These are phyloP conservation scores for Allygus modestus DNA, from an alignment of 2,888 invertebrate genomes.

Conservation along the genomic window DNA sequence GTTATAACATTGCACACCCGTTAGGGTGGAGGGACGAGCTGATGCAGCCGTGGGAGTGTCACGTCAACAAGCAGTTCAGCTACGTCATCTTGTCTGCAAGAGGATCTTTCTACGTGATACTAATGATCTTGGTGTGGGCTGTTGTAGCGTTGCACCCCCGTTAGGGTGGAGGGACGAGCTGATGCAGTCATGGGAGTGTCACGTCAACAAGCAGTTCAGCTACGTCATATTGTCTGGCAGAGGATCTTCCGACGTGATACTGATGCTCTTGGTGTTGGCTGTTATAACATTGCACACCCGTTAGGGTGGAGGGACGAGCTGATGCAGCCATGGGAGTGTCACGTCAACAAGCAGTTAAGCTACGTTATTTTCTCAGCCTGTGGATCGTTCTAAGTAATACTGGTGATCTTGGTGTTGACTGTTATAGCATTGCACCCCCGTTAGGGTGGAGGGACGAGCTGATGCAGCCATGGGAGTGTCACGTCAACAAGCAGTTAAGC, in stretches of 20 bases:
- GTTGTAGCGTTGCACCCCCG: no score
- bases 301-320: conserved; percentile 78
- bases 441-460: conserved; percentile 78
- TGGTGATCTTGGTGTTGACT: neutral
- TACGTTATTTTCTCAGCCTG: neutral
- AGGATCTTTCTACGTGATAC: neutral
- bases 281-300: conserved; percentile 76
- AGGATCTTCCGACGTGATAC: no score
- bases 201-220: neutral
- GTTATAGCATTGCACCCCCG: conserved; percentile 76
- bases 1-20: neutral
- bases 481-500: conserved; percentile 74
- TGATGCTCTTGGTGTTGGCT: no score
- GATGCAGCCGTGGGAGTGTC: conserved; percentile 11
- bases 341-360: conserved; percentile 74
- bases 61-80: neutral
- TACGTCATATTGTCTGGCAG: neutral
- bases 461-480: conserved; percentile 77
- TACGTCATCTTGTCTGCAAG: neutral
- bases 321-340: conserved; percentile 77
- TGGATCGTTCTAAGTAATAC: no score
- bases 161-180: conserved; percentile 8
- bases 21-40: conserved; percentile 8
- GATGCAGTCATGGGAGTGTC: no score
- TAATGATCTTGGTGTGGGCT: no score